Base-by-base conservation (phyloP, 2,113 vertebrate species). In the Pteropus alecto region DNA sequence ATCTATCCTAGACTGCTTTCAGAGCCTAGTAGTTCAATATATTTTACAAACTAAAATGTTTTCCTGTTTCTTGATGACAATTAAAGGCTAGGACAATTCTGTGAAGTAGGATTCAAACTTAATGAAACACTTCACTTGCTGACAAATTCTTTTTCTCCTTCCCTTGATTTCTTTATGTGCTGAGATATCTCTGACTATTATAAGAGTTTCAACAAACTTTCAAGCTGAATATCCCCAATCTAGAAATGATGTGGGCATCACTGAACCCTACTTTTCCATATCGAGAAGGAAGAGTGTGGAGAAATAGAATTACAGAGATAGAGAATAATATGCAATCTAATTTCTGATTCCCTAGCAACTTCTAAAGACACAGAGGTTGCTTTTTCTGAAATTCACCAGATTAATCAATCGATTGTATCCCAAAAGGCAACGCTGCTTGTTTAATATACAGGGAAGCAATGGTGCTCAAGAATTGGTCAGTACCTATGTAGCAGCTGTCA, bases 341-440 rank as follows among this genome's bases (percentile, higher is more conserved):
- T 97, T 84, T 82, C 3, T 68, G 96, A 93, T 67, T 67, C 4
- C 26, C 18, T 65, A 7, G 51, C 13, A 84, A 68, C 4, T 5
- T 76, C 2, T 56, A 77, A 82, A 3, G 67, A 81, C 43, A 65
- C 14, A 83, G 35, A 51, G 26, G 15, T 11, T 92, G 22, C n/a
- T 90, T 95, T 94, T 93, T 3, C 16, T 30, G 7, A 83, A 96
- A 82, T 77, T 76, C 1, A 87, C 58, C 10, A 96, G 43, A 76
- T 58, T 96, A 70, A 88, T 0, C 5, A 26, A 74, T 54, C 88
- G 12, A 28, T 28, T 58, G 78, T 87, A 7, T 92, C 48, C 21
- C 22, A 90, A 21, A 94, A 68, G 67, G 30, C 56, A 33, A 7
- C 46, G 0, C 0, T 5, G 33, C 51, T 92, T 90, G 7, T 71